Evolutionary conservation across 2,888 invertebrate species (phyloP), one percentile per base, ranked within the genome.

Genomic region (Microctonus hyperodae): DNA sequence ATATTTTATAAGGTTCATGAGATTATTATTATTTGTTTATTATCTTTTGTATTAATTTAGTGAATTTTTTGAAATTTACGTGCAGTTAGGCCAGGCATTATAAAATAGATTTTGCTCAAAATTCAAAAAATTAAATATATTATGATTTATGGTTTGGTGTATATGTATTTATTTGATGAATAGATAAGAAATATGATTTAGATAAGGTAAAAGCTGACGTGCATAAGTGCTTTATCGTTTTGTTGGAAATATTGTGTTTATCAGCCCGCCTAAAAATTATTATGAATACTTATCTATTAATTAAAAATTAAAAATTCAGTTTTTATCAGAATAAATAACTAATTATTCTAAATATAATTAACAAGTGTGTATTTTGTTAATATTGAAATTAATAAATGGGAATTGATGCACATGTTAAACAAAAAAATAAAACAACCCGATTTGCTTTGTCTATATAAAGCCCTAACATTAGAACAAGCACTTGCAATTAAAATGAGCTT

Each of bases 41-140:
- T 55, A 10, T n/a, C 51, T 53, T 61, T 53, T 37, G 23, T 13
- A n/a, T 58, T 13, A 40, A 13, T 40, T 13, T n/a, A 40, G n/a
- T 25, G 6, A 55, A 16, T 55, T n/a, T 55, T 50, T 22, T 20
- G 31, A 48, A 28, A 20, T 22, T 7, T 16, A 62, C 81, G 77
- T 81, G 81, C 81, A 80, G 76, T 70, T 73, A 80, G 80, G 79
- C 81, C 79, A 80, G 75, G 81, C 80, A 78, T 72, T 64, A 70
- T 69, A 71, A 70, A 71, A 72, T 69, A 64, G n/a, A 25, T 20
- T 44, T n/a, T 59, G 22, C 28, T 28, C 59, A 33, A 22, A 37
- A 57, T 57, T 5, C 33, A 57, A 31, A 20, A 37, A 63, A 55
- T 35, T 44, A 28, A 23, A 16, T n/a, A 16, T 25, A 28, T 31